Evolutionary conservation across 2,888 invertebrate species (phyloP).

Genomic region (Noctua janthina): DNA sequence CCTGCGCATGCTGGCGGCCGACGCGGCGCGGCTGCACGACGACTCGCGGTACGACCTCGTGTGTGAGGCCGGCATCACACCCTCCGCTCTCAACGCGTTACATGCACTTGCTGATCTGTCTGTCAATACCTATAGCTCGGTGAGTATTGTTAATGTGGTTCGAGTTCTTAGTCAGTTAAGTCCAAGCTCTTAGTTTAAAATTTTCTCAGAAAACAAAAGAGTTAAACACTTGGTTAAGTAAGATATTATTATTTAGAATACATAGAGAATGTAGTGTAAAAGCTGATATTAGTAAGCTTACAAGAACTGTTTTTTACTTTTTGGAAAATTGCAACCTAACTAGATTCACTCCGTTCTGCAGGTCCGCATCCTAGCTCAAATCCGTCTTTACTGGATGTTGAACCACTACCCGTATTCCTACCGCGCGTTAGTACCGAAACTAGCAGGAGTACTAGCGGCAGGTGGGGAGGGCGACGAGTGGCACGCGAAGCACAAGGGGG

Average conservation of each 20-base stretch:
- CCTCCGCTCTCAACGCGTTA: slow-evolving; percentile 77
- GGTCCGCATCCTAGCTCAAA: slow-evolving; percentile 93
- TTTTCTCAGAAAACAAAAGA: background rate
- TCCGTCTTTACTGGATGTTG: slow-evolving; percentile 91
- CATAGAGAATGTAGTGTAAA: background rate
- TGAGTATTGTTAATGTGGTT: slow-evolving; percentile 67
- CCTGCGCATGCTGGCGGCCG: slow-evolving; percentile 91
- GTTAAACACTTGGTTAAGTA: background rate
- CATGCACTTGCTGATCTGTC: slow-evolving; percentile 82
- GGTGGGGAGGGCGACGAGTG: slow-evolving; percentile 87
- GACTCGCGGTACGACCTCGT: slow-evolving; percentile 82
- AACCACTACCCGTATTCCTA: slow-evolving; percentile 93
- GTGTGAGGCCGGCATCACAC: slow-evolving; percentile 84
- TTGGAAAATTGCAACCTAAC: background rate
- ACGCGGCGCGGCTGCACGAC: slow-evolving; percentile 92
- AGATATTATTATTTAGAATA: background rate
- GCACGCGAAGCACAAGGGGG: slow-evolving; percentile 91
- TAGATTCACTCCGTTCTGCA: slow-evolving; percentile 52
- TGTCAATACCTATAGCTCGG: slow-evolving; percentile 83
- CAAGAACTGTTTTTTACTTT: background rate
- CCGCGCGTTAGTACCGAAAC: slow-evolving; percentile 91
- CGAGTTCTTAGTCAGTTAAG: background rate
- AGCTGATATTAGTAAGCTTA: background rate
- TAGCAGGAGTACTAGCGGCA: slow-evolving; percentile 90
- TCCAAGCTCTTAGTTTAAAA: background rate